phyloP scores from a whole-genome alignment of 2,888 invertebrate genomes.

The Pollenia angustigena region DNA sequence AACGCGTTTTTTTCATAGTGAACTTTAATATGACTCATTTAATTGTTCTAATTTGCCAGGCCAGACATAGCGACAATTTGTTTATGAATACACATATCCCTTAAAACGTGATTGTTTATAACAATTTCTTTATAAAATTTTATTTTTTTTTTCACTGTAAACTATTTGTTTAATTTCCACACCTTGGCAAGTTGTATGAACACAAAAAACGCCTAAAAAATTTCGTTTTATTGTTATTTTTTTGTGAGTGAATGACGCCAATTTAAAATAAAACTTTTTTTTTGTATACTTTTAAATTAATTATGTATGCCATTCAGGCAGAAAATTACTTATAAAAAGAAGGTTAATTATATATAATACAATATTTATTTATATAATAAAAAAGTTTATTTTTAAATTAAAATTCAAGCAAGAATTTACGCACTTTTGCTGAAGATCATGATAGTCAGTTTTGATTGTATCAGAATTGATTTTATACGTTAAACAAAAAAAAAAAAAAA shows the following conservation, averaged over 20 bases:
- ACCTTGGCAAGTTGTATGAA: conserved; percentile 8
- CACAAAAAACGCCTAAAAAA: conserved; percentile 29
- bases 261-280: conserved; percentile 31
- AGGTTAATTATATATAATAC: conserved; percentile 57
- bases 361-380: conserved; percentile 9
- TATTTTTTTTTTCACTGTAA: not conserved
- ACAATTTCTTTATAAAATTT: conserved; percentile 13
- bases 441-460: not conserved
- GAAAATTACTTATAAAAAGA: conserved; percentile 78
- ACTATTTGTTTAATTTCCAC: conserved; percentile 33
- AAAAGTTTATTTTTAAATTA: conserved; percentile 7
- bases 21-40: not conserved
- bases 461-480: not conserved
- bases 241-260: conserved; percentile 73
- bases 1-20: not conserved
- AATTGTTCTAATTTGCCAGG: conserved; percentile 18
- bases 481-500: no score
- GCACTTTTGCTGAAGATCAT: conserved; percentile 2
- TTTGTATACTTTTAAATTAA: conserved; percentile 74
- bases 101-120: conserved; percentile 56
- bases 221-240: conserved; percentile 8
- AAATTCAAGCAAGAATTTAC: conserved; percentile 35
- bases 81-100: not conserved
- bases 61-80: conserved; percentile 20
- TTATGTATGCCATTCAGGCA: conserved; percentile 81